Conservation (phyloP, 2,113 vertebrate species). For the Gymnarchus niloticus region DNA sequence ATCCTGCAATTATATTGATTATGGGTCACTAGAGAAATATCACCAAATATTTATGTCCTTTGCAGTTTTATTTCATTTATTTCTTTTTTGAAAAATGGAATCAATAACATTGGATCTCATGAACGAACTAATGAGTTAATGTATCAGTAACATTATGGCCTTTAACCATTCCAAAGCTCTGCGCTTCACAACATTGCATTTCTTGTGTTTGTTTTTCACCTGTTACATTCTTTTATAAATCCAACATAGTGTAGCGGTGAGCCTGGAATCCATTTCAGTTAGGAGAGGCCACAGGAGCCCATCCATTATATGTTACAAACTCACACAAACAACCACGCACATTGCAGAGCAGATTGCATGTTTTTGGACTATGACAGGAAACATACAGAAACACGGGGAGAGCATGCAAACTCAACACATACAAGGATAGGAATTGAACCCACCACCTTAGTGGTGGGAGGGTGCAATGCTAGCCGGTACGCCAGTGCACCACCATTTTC, state of each 20-base stretch:
- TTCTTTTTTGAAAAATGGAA: conserved; percentile 5
- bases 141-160: background rate
- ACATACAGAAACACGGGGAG: too few relatives aligned
- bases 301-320: background rate
- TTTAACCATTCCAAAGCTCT: too few relatives aligned
- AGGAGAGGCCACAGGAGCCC: background rate
- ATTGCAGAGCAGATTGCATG: background rate
- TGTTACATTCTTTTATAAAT: background rate
- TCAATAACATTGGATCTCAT: background rate
- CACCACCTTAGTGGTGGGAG: background rate
- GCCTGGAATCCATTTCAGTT: background rate
- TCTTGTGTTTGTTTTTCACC: background rate
- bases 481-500: background rate
- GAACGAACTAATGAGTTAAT: background rate
- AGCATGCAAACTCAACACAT: background rate
- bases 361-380: background rate
- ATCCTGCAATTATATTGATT: background rate
- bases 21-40: background rate
- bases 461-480: background rate
- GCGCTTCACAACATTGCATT: too few relatives aligned
- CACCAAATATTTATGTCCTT: background rate
- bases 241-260: background rate
- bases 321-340: background rate
- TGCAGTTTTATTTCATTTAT: background rate
- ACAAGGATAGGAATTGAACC: background rate